Evolutionary conservation across 2,888 invertebrate species (phyloP).

Genomic region (Peribatodes rhomboidaria): DNA sequence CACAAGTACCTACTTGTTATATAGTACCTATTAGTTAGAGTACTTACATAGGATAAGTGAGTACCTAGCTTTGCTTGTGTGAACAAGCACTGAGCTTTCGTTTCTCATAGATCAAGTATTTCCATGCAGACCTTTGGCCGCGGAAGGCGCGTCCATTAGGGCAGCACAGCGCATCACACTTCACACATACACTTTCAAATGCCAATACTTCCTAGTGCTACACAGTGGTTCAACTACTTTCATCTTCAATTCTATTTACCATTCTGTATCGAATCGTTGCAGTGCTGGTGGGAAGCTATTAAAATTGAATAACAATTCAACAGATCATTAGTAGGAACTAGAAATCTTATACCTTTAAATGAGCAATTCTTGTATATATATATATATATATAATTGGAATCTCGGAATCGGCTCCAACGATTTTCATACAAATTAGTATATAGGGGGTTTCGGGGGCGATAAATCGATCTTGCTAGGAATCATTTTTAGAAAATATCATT

Average conservation of each 20-base stretch:
- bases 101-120: neutral
- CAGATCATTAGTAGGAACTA: too few relatives aligned
- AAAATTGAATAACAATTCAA: too few relatives aligned
- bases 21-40: too few relatives aligned
- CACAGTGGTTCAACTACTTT: conserved; percentile 8
- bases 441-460: too few relatives aligned
- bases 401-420: too few relatives aligned
- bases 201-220: conserved; percentile 1
- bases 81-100: neutral
- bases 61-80: neutral
- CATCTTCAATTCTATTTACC: conserved; percentile 4
- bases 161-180: neutral
- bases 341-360: too few relatives aligned
- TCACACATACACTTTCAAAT: conserved; percentile 6
- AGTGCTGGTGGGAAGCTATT: neutral
- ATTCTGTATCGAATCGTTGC: neutral
- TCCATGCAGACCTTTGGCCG: conserved; percentile 4
- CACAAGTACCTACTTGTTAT: too few relatives aligned
- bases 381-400: too few relatives aligned
- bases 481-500: too few relatives aligned
- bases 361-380: too few relatives aligned
- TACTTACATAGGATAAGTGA: neutral
- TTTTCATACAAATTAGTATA: too few relatives aligned
- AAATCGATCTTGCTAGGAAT: too few relatives aligned
- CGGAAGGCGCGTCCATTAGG: conserved; percentile 14